Base-by-base conservation (phyloP, 2,888 invertebrate species). In the Hypselothyrea guttata region DNA sequence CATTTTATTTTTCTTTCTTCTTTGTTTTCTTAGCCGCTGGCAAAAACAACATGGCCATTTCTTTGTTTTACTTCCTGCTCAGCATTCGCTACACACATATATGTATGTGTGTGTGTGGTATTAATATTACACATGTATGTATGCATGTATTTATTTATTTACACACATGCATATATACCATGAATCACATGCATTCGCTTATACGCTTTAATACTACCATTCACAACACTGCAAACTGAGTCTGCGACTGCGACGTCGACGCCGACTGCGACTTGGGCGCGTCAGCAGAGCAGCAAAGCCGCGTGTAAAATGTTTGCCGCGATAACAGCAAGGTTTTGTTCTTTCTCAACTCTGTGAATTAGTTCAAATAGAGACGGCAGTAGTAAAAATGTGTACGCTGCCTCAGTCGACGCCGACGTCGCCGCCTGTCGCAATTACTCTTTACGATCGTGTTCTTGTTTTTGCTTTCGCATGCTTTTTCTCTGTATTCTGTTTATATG, bases 381-480 rank as follows among this genome's bases (percentile, higher is more conserved):
- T 70, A 71, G 67, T 67, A 71, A 57, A 66, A 60, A 22, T 4
- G 18, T 60, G 42, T 69, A 54, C 41, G 51, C 53, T 34, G 48
- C 28, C 13, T 42, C 37, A 27, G 40, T 11, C 22, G 22, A 30
- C 30, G 22, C 47, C 54, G 30, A 42, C 56, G 67, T 47, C 54
- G 55, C 71, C 53, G 56, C 42, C 60, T 71, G 48, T 71, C 37
- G 46, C 71, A 60, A 62, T 65, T 47, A 75, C 83, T 82, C 79
- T 75, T 82, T 78, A 51, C 44, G 59, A 68, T 67, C 76, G 58
- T 69, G 22, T 81, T 68, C 71, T 81, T 76, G 77, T 84, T 84
- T 78, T 84, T 74, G 22, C 22, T 65, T 81, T 66, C 27, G 33
- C 47, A 31, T 58, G 51, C 72, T 68, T 61, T 71, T 71, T 38